Conservation (phyloP, 2,113 vertebrate genomes). For the Rhinichthys klamathensis region DNA sequence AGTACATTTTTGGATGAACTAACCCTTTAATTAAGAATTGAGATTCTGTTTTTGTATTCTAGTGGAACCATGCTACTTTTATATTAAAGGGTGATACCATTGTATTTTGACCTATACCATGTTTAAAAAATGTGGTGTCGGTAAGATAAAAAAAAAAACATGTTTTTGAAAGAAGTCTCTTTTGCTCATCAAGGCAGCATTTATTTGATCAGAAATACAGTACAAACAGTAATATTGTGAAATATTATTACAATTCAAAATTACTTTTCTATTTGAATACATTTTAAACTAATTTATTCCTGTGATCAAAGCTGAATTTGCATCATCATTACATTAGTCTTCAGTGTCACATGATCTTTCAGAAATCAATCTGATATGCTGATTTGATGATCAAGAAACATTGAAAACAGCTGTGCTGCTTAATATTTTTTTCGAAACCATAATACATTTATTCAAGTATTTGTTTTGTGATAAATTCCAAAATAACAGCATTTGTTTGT, state of each 20-base stretch:
- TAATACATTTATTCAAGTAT: no score
- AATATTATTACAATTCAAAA: not conserved
- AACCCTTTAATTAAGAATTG: not conserved
- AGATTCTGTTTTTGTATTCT: not conserved
- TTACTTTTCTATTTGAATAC: not conserved
- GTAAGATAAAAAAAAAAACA: no score
- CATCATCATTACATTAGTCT: not conserved
- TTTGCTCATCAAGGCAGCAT: not conserved
- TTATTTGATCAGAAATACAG: not conserved
- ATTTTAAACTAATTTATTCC: no score
- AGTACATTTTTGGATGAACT: no score
- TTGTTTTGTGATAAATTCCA: no score
- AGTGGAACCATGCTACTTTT: not conserved
- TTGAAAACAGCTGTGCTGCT: not conserved
- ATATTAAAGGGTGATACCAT: no score
- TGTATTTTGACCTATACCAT: no score
- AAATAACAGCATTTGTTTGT: no score
- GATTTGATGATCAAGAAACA: not conserved
- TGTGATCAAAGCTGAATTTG: no score
- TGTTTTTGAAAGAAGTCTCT: no score
- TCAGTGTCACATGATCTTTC: not conserved
- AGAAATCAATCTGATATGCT: not conserved
- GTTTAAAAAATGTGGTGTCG: fast-evolving
- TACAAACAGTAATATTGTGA: not conserved
- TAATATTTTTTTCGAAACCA: not conserved